Percentiles rank a stretch among this genome's conserved stretches.
Conservation (phyloP, 2,797 vertebrate genomes). For the Phalloptychus januarius region DNA sequence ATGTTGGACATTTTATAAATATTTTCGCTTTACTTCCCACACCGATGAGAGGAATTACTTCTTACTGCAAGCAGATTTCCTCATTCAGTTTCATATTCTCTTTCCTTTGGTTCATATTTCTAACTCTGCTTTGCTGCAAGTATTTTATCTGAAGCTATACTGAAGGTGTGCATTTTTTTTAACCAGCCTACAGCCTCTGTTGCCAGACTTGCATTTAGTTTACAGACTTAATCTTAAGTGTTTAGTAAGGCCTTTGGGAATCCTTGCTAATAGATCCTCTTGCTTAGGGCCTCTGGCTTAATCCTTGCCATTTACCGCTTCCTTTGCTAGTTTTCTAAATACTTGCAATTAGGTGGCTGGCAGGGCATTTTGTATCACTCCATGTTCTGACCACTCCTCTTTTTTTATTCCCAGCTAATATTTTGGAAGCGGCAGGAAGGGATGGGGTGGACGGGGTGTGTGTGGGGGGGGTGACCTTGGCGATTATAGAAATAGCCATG, state of each 20-base stretch:
- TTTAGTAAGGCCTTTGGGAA: slow-evolving; percentile 81
- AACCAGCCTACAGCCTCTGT: slow-evolving; percentile 48
- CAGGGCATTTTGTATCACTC: slow-evolving; percentile 68
- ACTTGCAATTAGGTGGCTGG: slow-evolving; percentile 80
- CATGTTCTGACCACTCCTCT: slow-evolving; percentile 65
- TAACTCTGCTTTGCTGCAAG: slow-evolving; percentile 23
- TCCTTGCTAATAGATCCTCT: slow-evolving; percentile 79
- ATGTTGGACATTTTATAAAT: not conserved
- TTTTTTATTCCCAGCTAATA: slow-evolving; percentile 44
- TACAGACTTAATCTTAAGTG: slow-evolving; percentile 72
- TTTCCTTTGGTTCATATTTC: slow-evolving; percentile 26
- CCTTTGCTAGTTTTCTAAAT: slow-evolving; percentile 81
- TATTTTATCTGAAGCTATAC: slow-evolving; percentile 38
- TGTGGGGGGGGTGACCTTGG: slow-evolving; percentile 60
- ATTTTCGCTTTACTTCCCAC: not conserved
- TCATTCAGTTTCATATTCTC: slow-evolving; percentile 12
- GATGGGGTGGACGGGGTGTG: not conserved
- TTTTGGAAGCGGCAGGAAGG: slow-evolving; percentile 29
- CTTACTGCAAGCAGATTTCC: not conserved
- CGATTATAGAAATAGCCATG: slow-evolving; percentile 45
- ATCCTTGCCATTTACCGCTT: slow-evolving; percentile 80
- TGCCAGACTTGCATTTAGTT: slow-evolving; percentile 58
- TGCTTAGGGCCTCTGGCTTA: slow-evolving; percentile 80
- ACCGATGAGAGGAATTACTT: not conserved
- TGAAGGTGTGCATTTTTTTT: not conserved